These are phyloP conservation scores for Hapalemur alaotrensis DNA, from an alignment of 2,797 vertebrate species.

Conservation along the genomic window DNA sequence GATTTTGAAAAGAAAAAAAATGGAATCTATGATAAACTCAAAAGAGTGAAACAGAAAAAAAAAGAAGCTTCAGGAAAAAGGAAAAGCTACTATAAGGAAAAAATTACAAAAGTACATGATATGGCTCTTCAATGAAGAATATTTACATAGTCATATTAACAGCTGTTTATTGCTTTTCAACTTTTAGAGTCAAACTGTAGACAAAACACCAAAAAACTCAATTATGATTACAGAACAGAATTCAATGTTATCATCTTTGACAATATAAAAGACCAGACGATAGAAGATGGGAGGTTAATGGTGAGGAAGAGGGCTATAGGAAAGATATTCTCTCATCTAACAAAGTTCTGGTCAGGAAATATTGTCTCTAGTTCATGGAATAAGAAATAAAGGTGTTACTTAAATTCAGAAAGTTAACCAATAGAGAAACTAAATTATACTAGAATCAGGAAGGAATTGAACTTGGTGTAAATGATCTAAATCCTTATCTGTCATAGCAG, in stretches of 20 bases:
- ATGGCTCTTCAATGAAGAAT: conserved; percentile 1
- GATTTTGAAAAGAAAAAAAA: conserved; percentile 16
- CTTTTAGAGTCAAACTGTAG: conserved; percentile 37
- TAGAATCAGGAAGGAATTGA: conserved; percentile 41
- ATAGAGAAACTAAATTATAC: background rate
- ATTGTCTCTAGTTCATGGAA: conserved; percentile 12
- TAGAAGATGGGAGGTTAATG: conserved; percentile 4
- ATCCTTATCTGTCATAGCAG: background rate
- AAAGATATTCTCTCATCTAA: conserved; percentile 45
- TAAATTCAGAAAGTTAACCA: conserved; percentile 13
- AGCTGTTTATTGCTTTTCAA: conserved; percentile 21
- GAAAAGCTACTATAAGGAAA: conserved; percentile 21
- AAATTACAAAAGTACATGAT: background rate
- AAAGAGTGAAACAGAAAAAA: conserved; percentile 21
- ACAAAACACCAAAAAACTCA: background rate
- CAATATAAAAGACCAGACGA: conserved; percentile 38
- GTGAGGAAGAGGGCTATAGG: background rate
- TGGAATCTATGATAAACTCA: background rate
- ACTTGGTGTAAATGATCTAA: conserved; percentile 7
- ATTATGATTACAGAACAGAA: conserved; percentile 21
- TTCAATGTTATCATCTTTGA: conserved; percentile 40
- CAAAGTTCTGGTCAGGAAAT: conserved; percentile 43
- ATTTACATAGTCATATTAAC: conserved; percentile 24
- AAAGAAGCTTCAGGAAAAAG: conserved; percentile 19
- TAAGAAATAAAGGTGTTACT: conserved; percentile 2